Conservation (phyloP, 1,140 invertebrate genomes). For the Hylyphantes graminicola region DNA sequence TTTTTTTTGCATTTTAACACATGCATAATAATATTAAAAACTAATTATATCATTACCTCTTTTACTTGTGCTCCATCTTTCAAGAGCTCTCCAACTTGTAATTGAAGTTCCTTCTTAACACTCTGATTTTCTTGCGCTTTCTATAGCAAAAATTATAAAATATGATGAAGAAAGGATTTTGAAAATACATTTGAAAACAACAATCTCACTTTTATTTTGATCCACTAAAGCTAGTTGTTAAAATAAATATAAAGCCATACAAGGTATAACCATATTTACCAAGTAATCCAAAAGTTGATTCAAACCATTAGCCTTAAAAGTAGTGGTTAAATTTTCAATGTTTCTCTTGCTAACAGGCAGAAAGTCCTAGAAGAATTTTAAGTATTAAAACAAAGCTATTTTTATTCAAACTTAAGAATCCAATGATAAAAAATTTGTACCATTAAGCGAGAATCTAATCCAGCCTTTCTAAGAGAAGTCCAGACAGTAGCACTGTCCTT, state of each 20-base stretch:
- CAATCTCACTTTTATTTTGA: neutral
- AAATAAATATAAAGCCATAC: neutral
- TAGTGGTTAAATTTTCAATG: slow-evolving; percentile 57
- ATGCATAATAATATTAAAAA: slow-evolving; percentile 68
- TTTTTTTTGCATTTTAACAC: slow-evolving; percentile 74
- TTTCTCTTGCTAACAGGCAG: slow-evolving; percentile 61
- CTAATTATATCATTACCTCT: slow-evolving; percentile 73
- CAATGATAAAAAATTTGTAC: slow-evolving; percentile 61
- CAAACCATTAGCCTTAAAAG: slow-evolving; percentile 62
- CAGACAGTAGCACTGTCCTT: slow-evolving; percentile 87
- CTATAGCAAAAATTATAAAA: slow-evolving; percentile 19
- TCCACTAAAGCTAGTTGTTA: neutral
- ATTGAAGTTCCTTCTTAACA: slow-evolving; percentile 83
- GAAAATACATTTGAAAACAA: neutral
- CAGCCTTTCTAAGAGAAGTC: slow-evolving; percentile 86
- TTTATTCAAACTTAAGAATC: neutral
- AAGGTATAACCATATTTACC: slow-evolving; percentile 40
- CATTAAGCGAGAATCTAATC: slow-evolving; percentile 79
- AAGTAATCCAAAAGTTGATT: slow-evolving; percentile 63
- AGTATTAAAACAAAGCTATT: neutral
- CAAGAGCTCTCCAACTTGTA: slow-evolving; percentile 81
- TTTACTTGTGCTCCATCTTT: slow-evolving; percentile 80
- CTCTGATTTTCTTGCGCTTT: slow-evolving; percentile 79
- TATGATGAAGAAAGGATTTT: neutral
- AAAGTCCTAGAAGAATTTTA: slow-evolving; percentile 53